phyloP scores from a whole-genome alignment of 2,113 vertebrate species.

The Fukomys damarensis region DNA sequence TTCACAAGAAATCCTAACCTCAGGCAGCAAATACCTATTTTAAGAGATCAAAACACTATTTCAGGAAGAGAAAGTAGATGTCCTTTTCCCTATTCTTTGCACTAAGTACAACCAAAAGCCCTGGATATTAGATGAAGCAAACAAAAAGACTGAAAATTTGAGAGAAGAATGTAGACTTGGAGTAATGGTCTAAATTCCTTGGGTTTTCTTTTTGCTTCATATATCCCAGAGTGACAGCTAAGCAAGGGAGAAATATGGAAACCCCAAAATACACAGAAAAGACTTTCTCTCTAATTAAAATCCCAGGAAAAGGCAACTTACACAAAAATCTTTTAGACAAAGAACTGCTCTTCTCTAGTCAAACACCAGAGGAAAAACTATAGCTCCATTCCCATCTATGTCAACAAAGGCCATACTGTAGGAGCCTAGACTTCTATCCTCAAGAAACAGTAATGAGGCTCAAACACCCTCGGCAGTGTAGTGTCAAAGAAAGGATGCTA shows the following conservation, averaged over 20 bases:
- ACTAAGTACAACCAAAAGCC: conserved; percentile 7
- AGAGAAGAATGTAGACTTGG: neutral
- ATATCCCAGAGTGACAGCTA: neutral
- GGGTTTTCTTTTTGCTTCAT: neutral
- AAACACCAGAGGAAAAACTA: neutral
- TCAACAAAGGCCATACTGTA: neutral
- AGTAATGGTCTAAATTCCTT: neutral
- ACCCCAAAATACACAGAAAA: neutral
- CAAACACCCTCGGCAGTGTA: neutral
- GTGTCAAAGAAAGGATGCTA: neutral
- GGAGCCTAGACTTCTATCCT: neutral
- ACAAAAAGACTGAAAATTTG: neutral
- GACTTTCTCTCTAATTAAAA: neutral
- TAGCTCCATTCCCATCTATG: neutral
- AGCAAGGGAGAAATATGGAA: neutral
- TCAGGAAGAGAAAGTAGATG: neutral
- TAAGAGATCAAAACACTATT: conserved; percentile 49
- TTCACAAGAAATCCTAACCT: conserved; percentile 15
- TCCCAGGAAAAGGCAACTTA: neutral
- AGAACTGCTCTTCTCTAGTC: neutral
- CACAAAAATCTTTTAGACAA: neutral
- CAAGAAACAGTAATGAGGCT: neutral
- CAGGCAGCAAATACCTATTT: conserved; percentile 38
- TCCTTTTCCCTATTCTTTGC: neutral
- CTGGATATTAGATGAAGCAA: neutral